Evolutionary conservation across 1,140 invertebrate genomes (phyloP), one percentile per base, ranked within the genome.

Genomic region (Drosophila persimilis): DNA sequence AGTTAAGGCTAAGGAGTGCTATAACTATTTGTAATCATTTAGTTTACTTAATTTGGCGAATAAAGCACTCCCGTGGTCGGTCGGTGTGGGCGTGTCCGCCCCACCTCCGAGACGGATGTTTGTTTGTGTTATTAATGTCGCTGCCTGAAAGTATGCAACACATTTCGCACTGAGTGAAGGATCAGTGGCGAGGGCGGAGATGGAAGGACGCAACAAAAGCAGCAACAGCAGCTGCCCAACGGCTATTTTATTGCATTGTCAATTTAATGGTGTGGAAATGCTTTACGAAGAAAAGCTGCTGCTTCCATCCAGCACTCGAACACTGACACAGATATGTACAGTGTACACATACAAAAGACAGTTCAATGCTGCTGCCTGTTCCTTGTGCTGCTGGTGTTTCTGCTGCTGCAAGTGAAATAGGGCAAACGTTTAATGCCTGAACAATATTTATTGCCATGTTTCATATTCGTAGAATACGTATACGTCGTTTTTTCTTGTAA

Each of bases 391-490:
- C 13, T 63, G 24, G 17, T 17, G 17, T 17, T 17, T 17, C 44
- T 64, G 24, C 43, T 67, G 47, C 61, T 75, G 56, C 57, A 69
- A 88, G 75, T 79, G 63, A 79, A 88, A 79, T 88, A 86, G 79
- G 75, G 74, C 75, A 79, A 86, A 77, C 83, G 78, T 88, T 86
- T 86, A 86, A 89, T 86, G 83, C 83, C 83, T 86, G 83, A 83
- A 86, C 78, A 86, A 86, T 86, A 86, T 86, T 86, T 86, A 86
- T 86, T 86, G 84, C 83, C 83, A 86, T 88, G 78, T 88, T 86
- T 86, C 83, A 86, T 86, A 86, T 86, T 86, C 78, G 31, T 51
- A 31, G 57, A 48, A 52, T 73, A 56, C 46, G 24, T 29, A 61
- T 20, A 51, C 65, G n/a, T 8, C 24, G 48, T 29, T 31, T 11